phyloP scores from a whole-genome alignment of 2,797 vertebrate species.

The Poecilia velifera region DNA sequence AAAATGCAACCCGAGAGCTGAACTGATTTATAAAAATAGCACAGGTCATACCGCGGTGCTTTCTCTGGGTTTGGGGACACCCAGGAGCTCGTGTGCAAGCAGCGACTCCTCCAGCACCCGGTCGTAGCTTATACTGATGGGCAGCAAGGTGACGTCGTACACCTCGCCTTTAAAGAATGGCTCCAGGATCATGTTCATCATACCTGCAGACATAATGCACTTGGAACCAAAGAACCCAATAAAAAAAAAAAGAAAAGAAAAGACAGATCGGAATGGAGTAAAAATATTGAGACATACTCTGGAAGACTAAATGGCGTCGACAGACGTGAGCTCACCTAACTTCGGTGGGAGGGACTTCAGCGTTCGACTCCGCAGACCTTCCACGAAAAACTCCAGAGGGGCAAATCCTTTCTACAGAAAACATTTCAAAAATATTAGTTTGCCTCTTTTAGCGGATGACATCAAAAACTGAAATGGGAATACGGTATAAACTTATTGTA shows the following conservation, averaged over 20 bases:
- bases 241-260: neutral
- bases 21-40: neutral
- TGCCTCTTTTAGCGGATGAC: neutral
- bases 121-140: slow-evolving; percentile 96
- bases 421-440: slow-evolving; percentile 11
- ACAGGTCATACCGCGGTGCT: slow-evolving; percentile 84
- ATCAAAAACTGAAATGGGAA: neutral
- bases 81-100: slow-evolving; percentile 91
- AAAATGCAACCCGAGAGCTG: neutral
- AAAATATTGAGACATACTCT: neutral
- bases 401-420: slow-evolving; percentile 87
- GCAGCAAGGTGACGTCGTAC: slow-evolving; percentile 91
- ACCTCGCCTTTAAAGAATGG: slow-evolving; percentile 96
- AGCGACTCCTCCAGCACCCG: slow-evolving; percentile 93
- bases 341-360: slow-evolving; percentile 92
- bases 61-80: slow-evolving; percentile 94
- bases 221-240: neutral
- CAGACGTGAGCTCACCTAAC: slow-evolving; percentile 81
- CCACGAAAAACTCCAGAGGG: slow-evolving; percentile 95
- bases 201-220: slow-evolving; percentile 80
- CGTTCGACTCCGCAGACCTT: slow-evolving; percentile 93
- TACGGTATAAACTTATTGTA: neutral
- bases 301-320: neutral
- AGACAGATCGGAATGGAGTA: neutral
- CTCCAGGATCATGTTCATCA: slow-evolving; percentile 96